Percentiles rank a stretch among this genome's conserved stretches.
phyloP scores from a whole-genome alignment of 2,113 vertebrate genomes.

The Ivindomyrus marchei region DNA sequence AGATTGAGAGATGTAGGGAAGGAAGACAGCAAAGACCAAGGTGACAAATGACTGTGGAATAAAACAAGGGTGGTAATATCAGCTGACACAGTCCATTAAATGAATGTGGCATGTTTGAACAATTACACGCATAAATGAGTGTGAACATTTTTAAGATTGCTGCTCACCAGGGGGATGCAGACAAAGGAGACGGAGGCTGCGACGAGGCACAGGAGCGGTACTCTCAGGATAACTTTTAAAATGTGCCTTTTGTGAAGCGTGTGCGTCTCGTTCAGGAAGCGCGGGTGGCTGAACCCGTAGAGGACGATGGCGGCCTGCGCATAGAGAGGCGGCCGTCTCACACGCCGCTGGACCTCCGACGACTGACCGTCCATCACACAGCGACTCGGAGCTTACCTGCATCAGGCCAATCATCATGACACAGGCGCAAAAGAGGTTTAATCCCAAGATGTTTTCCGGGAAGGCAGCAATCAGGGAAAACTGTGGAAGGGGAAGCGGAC shows the following conservation, averaged over 20 bases:
- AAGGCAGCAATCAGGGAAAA: constrained; percentile 91
- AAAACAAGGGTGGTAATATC: not conserved
- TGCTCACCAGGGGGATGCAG: constrained; percentile 77
- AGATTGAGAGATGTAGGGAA: constrained; percentile 71
- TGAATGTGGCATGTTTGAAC: not conserved
- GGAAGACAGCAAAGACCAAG: constrained; percentile 73
- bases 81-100: not conserved
- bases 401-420: constrained; percentile 79
- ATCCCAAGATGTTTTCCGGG: constrained; percentile 72
- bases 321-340: not conserved
- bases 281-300: constrained; percentile 82
- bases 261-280: constrained; percentile 70
- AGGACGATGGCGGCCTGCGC: constrained; percentile 72
- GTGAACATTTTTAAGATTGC: not conserved
- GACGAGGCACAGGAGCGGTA: constrained; percentile 72
- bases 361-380: not conserved
- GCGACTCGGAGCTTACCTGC: constrained; percentile 61
- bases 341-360: not conserved
- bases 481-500: constrained; percentile 43
- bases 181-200: constrained; percentile 78
- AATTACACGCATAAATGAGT: not conserved
- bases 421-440: constrained; percentile 81
- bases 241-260: constrained; percentile 66
- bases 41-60: constrained; percentile 71
- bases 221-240: constrained; percentile 75